Base-by-base conservation (phyloP, 2,797 vertebrate genomes). In the Lophotriccus pileatus region DNA sequence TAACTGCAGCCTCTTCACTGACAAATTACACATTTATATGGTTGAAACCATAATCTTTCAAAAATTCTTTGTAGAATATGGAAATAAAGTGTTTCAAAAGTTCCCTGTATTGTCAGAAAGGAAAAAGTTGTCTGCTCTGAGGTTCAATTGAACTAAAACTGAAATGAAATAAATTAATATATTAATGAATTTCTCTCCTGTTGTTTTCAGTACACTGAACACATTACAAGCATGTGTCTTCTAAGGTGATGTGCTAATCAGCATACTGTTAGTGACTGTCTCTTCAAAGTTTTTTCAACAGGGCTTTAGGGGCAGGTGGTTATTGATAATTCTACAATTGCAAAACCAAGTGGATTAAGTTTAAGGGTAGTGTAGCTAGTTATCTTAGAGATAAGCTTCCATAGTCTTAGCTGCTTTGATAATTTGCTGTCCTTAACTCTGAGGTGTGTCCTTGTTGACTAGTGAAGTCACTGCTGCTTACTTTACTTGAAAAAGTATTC, bases 71-170 rank as follows among this genome's bases (percentile, higher is more conserved):
- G 20, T 50, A 83, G 23, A 84, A 85, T 19, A 58, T 36, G 53
- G 64, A 90, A 90, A 76, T 80, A 59, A 2, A 37, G 4, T 28
- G 24, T 87, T 91, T 64, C 16, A 70, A 9, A 89, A 89, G 67
- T 60, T 50, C 73, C 82, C 66, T 85, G 8, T 90, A 47, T 78
- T n/a, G n/a, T 89, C 87, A 91, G 58, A 89, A 95, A 93, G 69
- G 41, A 91, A 95, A 87, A 95, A 92, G 84, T 93, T 96, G 93
- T 75, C 58, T 95, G 50, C 32, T 91, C 36, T 93, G 92, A 94
- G 94, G 95, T 94, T 95, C 95, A 96, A 94, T 95, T 96, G 95
- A 97, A 97, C 94, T 95, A 80, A 83, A 94, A 83, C 55, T 73
- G 90, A 93, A 86, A 56, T 41, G 5, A 96, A 97, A 96, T 97